Conservation (phyloP, 1,140 invertebrate species). For the Chrysopa pallens region DNA sequence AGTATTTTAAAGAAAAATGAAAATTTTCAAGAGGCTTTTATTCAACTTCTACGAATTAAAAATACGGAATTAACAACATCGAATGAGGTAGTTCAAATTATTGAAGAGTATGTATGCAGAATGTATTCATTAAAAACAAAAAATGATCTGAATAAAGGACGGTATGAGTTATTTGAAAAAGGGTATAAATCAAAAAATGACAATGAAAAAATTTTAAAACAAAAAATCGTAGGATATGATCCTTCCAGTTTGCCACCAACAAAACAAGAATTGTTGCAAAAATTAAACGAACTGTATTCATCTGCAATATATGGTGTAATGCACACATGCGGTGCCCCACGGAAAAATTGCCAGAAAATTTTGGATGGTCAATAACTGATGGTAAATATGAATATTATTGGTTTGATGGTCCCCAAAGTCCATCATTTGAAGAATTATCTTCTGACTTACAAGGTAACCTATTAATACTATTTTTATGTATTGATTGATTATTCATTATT, state of each 20-base stretch:
- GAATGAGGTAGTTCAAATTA: neutral
- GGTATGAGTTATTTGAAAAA: constrained; percentile 1
- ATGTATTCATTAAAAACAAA: constrained; percentile 8
- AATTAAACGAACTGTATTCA: constrained; percentile 6
- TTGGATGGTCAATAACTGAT: constrained; percentile 8
- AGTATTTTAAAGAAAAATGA: no score
- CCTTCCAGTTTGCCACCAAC: constrained; percentile 9
- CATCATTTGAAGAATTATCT: constrained; percentile 1
- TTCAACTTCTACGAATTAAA: no score
- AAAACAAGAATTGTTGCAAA: constrained; percentile 8
- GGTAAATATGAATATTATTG: constrained; percentile 6
- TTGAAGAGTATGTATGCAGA: constrained; percentile 6
- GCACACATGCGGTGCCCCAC: constrained; percentile 8
- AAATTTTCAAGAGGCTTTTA: no score
- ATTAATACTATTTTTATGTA: no score
- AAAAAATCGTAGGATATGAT: constrained; percentile 8
- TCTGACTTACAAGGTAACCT: no score
- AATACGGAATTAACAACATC: no score
- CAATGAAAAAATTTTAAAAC: no score
- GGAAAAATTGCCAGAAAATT: constrained; percentile 6
- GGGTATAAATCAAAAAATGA: no score
- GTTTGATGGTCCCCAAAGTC: constrained; percentile 8
- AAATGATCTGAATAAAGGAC: constrained; percentile 9
- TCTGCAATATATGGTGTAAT: constrained; percentile 9
- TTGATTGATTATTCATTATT: no score